phyloP scores from a whole-genome alignment of 2,113 vertebrate genomes.

The Brachyistius frenatus region DNA sequence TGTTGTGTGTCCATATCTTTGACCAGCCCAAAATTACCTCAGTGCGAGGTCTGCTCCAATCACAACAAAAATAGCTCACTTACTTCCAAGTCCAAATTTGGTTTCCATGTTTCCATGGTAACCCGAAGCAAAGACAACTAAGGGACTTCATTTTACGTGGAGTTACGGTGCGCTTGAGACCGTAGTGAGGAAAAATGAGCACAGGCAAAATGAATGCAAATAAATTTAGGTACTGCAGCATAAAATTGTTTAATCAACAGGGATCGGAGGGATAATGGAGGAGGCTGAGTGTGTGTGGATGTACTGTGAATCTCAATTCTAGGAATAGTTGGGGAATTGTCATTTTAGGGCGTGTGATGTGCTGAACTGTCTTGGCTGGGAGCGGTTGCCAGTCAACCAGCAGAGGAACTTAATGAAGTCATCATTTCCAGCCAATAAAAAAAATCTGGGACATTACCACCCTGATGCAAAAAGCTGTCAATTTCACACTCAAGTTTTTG shows the following conservation, averaged over 20 bases:
- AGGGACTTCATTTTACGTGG: slow-evolving; percentile 4
- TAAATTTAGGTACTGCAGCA: neutral
- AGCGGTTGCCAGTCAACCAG: slow-evolving; percentile 10
- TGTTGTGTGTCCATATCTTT: slow-evolving; percentile 31
- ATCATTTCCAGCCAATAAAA: neutral
- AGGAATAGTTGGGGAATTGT: neutral
- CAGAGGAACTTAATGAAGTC: slow-evolving; percentile 5
- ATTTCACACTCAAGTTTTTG: neutral
- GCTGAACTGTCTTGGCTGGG: neutral
- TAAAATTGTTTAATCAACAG: neutral
- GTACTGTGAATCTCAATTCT: neutral
- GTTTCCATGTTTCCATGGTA: slow-evolving; percentile 43
- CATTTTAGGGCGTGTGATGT: neutral
- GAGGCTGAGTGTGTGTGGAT: neutral
- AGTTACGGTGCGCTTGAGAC: neutral
- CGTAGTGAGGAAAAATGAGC: neutral
- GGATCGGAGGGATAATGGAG: neutral
- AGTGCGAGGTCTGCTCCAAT: slow-evolving; percentile 27
- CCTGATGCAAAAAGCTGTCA: neutral
- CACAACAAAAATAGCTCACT: slow-evolving; percentile 48
- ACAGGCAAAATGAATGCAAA: neutral
- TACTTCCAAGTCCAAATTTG: slow-evolving; percentile 32
- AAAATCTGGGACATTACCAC: neutral
- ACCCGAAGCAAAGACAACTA: neutral
- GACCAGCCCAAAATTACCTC: slow-evolving; percentile 48